A percentile compares a stretch with the other conserved stretches of the same genome.
These are phyloP conservation scores for Tadarida brasiliensis DNA, from an alignment of 2,797 vertebrate genomes.

Conservation along the genomic window DNA sequence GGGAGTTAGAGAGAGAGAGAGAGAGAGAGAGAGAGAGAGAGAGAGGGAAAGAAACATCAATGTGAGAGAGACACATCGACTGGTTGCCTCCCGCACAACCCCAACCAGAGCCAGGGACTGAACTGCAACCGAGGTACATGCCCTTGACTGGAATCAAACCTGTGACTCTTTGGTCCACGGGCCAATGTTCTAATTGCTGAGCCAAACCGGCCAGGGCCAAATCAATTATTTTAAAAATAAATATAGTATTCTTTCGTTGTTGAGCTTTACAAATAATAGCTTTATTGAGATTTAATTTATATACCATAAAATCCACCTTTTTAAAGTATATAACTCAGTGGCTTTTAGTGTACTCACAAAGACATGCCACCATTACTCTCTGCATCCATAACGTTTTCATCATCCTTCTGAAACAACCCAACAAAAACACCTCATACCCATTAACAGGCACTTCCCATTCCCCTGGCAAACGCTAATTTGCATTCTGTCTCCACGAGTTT, in stretches of 20 bases:
- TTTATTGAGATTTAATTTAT: constrained; percentile 5
- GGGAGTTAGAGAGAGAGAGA: too few relatives aligned
- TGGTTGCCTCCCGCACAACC: too few relatives aligned
- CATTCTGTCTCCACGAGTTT: background rate
- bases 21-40: too few relatives aligned
- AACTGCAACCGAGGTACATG: too few relatives aligned
- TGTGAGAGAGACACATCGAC: too few relatives aligned
- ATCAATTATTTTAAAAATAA: constrained; percentile 9
- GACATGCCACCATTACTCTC: background rate
- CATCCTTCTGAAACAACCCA: background rate
- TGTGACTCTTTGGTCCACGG: too few relatives aligned
- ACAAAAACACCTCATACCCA: background rate
- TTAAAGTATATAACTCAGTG: background rate
- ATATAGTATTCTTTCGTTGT: background rate
- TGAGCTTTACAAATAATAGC: background rate
- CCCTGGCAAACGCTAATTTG: background rate
- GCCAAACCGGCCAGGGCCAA: too few relatives aligned
- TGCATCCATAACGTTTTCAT: constrained; percentile 29
- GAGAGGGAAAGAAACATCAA: too few relatives aligned
- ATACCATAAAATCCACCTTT: background rate
- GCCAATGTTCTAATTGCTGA: too few relatives aligned
- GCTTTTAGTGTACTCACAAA: background rate
- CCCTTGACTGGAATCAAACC: too few relatives aligned
- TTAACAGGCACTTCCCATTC: background rate
- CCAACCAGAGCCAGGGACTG: too few relatives aligned